phyloP scores from a whole-genome alignment of 2,888 invertebrate genomes.

The Pristionchus entomophagus region DNA sequence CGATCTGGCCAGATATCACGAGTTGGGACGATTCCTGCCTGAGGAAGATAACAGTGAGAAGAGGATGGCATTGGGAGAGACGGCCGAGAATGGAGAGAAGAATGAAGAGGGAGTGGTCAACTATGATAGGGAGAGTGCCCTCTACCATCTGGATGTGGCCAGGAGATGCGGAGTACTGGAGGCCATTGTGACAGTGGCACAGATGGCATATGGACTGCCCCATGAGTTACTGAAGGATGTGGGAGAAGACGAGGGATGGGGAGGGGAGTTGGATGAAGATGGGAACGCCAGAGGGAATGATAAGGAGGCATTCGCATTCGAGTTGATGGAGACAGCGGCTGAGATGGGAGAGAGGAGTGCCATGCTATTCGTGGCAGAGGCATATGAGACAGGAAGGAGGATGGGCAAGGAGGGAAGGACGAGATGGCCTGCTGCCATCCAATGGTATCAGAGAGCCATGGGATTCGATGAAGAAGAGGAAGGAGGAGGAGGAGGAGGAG shows the following conservation, averaged over 20 bases:
- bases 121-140: conserved; percentile 79
- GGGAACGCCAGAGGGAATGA: conserved; percentile 74
- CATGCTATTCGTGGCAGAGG: conserved; percentile 79
- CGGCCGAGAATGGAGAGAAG: not conserved
- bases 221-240: conserved; percentile 79
- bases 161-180: conserved; percentile 79
- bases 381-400: conserved; percentile 78
- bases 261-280: conserved; percentile 52
- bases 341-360: conserved; percentile 79
- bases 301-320: conserved; percentile 65
- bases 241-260: conserved; percentile 75
- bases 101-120: conserved; percentile 58
- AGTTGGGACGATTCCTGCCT: conserved; percentile 78
- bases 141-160: conserved; percentile 80
- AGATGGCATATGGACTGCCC: conserved; percentile 78
- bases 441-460: conserved; percentile 64
- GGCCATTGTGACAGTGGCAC: conserved; percentile 79
- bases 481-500: conserved; percentile 70
- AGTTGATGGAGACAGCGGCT: conserved; percentile 78
- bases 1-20: conserved; percentile 80
- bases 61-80: conserved; percentile 50
- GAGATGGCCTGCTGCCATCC: conserved; percentile 58
- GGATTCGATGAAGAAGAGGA: conserved; percentile 73
- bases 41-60: conserved; percentile 56
- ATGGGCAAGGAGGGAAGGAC: conserved; percentile 57